Evolutionary conservation across 2,113 vertebrate species (phyloP), one percentile per base, ranked within the genome.

Genomic region (Aythya baeri): DNA sequence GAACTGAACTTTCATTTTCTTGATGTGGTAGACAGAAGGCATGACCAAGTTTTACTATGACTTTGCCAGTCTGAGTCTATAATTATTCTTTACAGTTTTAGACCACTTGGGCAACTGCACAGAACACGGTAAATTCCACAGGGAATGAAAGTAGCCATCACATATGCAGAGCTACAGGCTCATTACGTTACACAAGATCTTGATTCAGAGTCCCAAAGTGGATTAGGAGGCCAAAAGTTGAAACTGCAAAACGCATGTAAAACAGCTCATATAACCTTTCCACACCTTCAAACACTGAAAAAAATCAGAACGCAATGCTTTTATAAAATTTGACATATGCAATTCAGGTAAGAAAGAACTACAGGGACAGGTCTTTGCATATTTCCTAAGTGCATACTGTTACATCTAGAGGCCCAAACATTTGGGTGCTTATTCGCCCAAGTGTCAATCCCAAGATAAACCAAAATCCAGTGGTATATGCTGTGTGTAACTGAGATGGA

Each of bases 91-190:
- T 92, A 61, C 36, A 55, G 83, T 95, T 94, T 87, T 66, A 66
- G 90, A 90, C 67, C 65, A 89, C 62, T 80, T 16, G 26, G 67
- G 79, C 95, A 86, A 84, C 81, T 90, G 94, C 88, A 96, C 8
- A 83, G 72, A 94, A 83, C 59, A 92, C 43, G 72, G 96, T 71
- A 77, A 82, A 86, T 58, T 91, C 79, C 85, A 41, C 77, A 86
- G 70, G 44, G 62, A 80, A 93, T 29, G 32, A 41, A 91, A 82
- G 18, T 13, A 73, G 82, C 83, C 14, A 89, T 59, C 74, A 91
- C 89, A 75, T 68, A 88, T 26, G 34, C 63, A 34, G 50, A 86
- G 62, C 38, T 86, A 50, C 14, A 61, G 89, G 77, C 49, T 71
- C 54, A 16, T 1, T 59, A 32, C 44, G 46, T 71, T 86, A 63